Base-by-base conservation (phyloP, 2,888 invertebrate genomes). In the Scotopteryx bipunctaria region DNA sequence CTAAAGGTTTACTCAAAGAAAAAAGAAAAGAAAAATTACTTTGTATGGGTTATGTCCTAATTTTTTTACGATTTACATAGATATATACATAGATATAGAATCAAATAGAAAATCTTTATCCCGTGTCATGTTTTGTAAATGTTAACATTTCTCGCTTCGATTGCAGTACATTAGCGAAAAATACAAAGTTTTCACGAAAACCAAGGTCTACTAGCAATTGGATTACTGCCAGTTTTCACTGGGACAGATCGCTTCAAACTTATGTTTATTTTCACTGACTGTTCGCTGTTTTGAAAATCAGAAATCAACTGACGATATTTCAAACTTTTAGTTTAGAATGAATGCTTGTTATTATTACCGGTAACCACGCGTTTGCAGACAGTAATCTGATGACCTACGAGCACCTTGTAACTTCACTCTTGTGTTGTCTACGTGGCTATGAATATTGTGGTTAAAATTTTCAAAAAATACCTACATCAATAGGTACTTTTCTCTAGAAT, bases 171-270 rank as follows among this genome's bases (percentile, higher is more conserved):
- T 21, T 32, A 21, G 31, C 32, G 11, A 32, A 42, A 23, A 29
- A 19, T 27, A 9, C 14, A 9, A 27, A 6, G 67, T 67, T 67
- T 69, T 64, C 73, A 72, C 69, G 59, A 69, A 66, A 61, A 67
- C 69, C 83, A 83, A 83, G 83, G 83, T 77, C 77, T 70, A 67
- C n/a, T 64, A 63, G 64, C 59, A 31, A 40, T 70, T 82, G 85
- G 83, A 73, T 5, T 3, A 1, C 13, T 35, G 83, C 83, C 86
- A 86, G 76, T 59, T 68, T 67, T 70, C 61, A 60, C 68, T 63
- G 81, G 78, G 77, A 74, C 68, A 74, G 67, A 60, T 50, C 51
- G 66, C 57, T 63, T 68, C 69, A 71, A 71, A 76, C 72, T 73
- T 67, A 53, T 64, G 69, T 73, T 67, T 78, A 79, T 79, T 81